phyloP scores from a whole-genome alignment of 92 coral and sea anemone species.

The Desmophyllum pertusum region DNA sequence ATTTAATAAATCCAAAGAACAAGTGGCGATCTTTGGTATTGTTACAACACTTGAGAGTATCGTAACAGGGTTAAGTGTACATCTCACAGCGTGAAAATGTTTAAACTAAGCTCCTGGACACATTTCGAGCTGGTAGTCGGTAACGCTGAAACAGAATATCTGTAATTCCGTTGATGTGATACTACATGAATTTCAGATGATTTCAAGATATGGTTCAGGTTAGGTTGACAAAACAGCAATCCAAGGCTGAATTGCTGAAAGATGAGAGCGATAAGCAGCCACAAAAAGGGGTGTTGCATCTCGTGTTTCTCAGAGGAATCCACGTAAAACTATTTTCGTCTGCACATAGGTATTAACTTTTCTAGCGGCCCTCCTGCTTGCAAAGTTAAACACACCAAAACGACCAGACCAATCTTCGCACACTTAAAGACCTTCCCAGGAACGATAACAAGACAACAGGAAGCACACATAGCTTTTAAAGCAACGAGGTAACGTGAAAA shows the following conservation, averaged over 20 bases:
- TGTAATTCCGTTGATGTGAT: constrained; percentile 15
- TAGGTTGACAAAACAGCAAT: constrained; percentile 7
- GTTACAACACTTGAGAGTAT: constrained; percentile 19
- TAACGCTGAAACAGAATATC: not conserved
- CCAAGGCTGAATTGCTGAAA: constrained; percentile 36
- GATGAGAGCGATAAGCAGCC: constrained; percentile 39
- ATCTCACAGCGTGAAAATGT: constrained; percentile 38
- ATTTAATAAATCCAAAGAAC: not conserved
- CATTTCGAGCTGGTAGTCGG: not conserved
- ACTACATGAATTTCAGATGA: not conserved
- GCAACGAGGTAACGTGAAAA: constrained; percentile 32
- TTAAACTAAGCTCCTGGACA: constrained; percentile 17
- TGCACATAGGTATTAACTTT: not conserved
- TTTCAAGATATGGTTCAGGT: constrained; percentile 1
- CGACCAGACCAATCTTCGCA: not conserved
- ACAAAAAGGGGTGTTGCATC: constrained; percentile 26
- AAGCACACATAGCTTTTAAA: not conserved
- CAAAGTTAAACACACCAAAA: constrained; percentile 21
- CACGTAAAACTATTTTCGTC: constrained; percentile 22
- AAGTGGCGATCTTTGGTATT: not conserved
- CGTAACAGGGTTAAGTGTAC: constrained; percentile 20
- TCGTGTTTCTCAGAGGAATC: constrained; percentile 42
- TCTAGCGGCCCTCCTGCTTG: constrained; percentile 30
- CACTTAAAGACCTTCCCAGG: constrained; percentile 10
- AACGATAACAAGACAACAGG: constrained; percentile 6